Percentiles rank a stretch among this genome's conserved stretches.
These are phyloP conservation scores for Leucophenga varia DNA, from an alignment of 1,140 invertebrate genomes.

Conservation along the genomic window DNA sequence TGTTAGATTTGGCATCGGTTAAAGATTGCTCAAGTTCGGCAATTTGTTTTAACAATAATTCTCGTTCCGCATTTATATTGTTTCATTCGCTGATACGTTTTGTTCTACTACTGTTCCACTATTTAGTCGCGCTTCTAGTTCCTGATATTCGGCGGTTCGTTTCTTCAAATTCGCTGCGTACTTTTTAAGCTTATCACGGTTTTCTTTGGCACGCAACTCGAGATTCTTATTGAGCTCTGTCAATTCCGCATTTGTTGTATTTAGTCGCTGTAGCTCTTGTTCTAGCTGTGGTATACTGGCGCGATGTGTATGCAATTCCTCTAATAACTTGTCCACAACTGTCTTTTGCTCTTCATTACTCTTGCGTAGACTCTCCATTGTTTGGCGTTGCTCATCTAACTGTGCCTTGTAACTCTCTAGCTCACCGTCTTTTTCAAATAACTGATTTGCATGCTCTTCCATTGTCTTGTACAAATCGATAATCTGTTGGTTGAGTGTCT, in stretches of 20 bases:
- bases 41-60: neutral
- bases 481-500: conserved; percentile 41
- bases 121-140: conserved; percentile 63
- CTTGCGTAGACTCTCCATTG: conserved; percentile 59
- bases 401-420: no score
- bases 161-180: conserved; percentile 74
- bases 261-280: conserved; percentile 3
- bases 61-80: neutral
- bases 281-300: conserved; percentile 9
- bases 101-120: neutral
- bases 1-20: conserved; percentile 16
- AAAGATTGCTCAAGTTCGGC: conserved; percentile 16
- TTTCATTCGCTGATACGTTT: neutral
- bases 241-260: conserved; percentile 46
- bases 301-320: conserved; percentile 13
- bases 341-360: conserved; percentile 53
- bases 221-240: conserved; percentile 55
- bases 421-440: conserved; percentile 36
- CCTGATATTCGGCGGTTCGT: conserved; percentile 64
- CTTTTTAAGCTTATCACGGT: conserved; percentile 74
- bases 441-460: conserved; percentile 39
- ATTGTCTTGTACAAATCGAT: conserved; percentile 34
- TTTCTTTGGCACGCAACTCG: conserved; percentile 57
- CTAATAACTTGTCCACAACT: conserved; percentile 44
- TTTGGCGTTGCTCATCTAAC: conserved; percentile 54